Evolutionary conservation across 1,140 invertebrate genomes (phyloP).

Genomic region (Scaptodrosophila lebanonensis): DNA sequence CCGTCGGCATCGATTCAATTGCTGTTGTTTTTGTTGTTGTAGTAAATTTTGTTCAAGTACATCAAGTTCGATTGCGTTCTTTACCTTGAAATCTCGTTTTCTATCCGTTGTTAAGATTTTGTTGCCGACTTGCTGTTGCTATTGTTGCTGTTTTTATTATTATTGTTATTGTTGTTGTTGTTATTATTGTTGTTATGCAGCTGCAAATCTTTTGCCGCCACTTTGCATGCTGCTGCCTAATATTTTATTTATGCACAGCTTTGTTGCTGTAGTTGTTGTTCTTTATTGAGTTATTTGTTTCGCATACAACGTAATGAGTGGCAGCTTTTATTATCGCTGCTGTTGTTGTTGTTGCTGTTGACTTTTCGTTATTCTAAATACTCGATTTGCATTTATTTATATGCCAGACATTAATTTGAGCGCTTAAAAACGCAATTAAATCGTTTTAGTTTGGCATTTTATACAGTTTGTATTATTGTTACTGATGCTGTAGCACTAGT

Average conservation of each 20-base stretch:
- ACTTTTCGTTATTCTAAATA: conserved; percentile 58
- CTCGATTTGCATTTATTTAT: conserved; percentile 70
- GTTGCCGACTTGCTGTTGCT: conserved; percentile 41
- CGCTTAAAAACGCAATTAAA: conserved; percentile 70
- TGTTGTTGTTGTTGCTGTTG: conserved; percentile 32
- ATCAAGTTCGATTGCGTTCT: conserved; percentile 74
- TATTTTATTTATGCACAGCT: conserved; percentile 61
- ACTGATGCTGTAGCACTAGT: conserved; percentile 13
- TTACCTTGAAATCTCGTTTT: conserved; percentile 75
- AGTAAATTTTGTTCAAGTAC: conserved; percentile 73
- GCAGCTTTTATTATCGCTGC: conserved; percentile 10
- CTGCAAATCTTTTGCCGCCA: conserved; percentile 53
- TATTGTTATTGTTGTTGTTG: conserved; percentile 4
- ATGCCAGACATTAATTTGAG: conserved; percentile 56
- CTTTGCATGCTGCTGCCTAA: conserved; percentile 57
- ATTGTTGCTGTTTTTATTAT: conserved; percentile 32
- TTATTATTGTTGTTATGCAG: conserved; percentile 37
- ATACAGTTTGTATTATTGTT: conserved; percentile 36
- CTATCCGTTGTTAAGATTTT: conserved; percentile 68
- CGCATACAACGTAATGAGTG: conserved; percentile 57
- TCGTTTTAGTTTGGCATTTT: conserved; percentile 44
- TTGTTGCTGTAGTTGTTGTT: not conserved
- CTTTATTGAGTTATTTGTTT: conserved; percentile 55
- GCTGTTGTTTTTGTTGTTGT: conserved; percentile 39
- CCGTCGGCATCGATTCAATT: conserved; percentile 7